These are phyloP conservation scores for Drosophila eohydei DNA, from an alignment of 2,888 invertebrate genomes.

Conservation along the genomic window DNA sequence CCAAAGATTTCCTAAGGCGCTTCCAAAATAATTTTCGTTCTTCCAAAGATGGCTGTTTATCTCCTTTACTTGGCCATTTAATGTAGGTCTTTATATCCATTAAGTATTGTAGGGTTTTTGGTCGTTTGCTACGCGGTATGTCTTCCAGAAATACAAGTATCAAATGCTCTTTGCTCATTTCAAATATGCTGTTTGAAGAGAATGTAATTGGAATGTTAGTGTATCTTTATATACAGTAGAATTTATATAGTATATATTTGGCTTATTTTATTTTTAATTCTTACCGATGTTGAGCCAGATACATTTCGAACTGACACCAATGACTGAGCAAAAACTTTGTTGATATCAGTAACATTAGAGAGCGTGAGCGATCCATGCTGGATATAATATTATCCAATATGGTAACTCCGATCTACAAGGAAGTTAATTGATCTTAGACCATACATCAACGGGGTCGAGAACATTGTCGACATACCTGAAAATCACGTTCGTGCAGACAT, in stretches of 20 bases:
- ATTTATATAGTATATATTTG: background rate
- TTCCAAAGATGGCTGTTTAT: slow-evolving; percentile 64
- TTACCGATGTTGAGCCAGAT: slow-evolving; percentile 88
- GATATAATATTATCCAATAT: slow-evolving; percentile 90
- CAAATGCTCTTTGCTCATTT: slow-evolving; percentile 87
- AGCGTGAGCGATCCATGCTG: slow-evolving; percentile 88
- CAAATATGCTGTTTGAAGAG: slow-evolving; percentile 85
- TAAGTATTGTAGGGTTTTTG: slow-evolving; percentile 88
- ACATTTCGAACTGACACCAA: slow-evolving; percentile 91
- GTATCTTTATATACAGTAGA: background rate
- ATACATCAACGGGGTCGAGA: fast-evolving
- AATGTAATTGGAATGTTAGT: background rate
- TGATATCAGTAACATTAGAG: slow-evolving; percentile 88
- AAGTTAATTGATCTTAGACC: background rate
- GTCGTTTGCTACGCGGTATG: slow-evolving; percentile 87
- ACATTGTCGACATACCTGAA: slow-evolving; percentile 86
- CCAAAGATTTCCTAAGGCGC: slow-evolving; percentile 79
- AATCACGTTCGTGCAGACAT: slow-evolving; percentile 90
- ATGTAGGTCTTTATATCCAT: slow-evolving; percentile 90
- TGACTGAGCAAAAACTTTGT: slow-evolving; percentile 88
- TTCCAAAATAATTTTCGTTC: slow-evolving; percentile 84
- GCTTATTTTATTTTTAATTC: background rate
- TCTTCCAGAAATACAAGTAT: slow-evolving; percentile 88
- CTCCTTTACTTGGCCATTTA: slow-evolving; percentile 86
- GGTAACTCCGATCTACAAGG: slow-evolving; percentile 87